phyloP scores from a whole-genome alignment of 2,113 vertebrate species.

The Nothocercus nigrocapillus region DNA sequence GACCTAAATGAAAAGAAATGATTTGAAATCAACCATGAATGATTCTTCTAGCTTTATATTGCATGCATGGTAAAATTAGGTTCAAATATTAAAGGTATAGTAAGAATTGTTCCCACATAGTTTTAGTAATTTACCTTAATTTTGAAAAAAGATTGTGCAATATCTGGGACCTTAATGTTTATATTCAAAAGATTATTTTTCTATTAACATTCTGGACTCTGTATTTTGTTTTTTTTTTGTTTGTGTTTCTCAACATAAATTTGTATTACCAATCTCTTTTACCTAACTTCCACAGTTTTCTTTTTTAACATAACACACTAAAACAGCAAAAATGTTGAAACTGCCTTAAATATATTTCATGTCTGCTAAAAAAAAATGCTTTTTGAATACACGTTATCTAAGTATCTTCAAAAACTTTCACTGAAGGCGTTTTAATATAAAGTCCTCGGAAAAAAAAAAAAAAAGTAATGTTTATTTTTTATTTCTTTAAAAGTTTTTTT shows the following conservation, averaged over 20 bases:
- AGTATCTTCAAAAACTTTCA: neutral
- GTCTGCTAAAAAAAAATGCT: neutral
- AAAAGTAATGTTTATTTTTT: neutral
- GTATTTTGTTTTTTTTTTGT: neutral
- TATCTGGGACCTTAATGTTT: neutral
- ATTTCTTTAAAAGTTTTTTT: neutral
- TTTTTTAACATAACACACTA: neutral
- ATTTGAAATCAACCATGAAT: neutral
- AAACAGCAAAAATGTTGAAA: neutral
- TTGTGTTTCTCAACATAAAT: neutral
- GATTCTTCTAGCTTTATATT: neutral
- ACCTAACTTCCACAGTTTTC: neutral
- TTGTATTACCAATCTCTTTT: neutral
- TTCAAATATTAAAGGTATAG: neutral
- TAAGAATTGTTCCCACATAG: neutral
- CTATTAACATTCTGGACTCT: neutral
- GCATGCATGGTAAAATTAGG: neutral
- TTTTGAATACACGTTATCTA: neutral
- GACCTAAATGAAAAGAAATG: neutral
- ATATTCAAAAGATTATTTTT: neutral
- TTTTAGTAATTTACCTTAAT: neutral
- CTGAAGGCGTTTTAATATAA: neutral
- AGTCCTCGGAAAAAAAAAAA: neutral
- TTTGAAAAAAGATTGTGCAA: neutral
- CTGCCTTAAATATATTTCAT: neutral